Conservation (phyloP, 2,113 vertebrate genomes). For the Anolis carolinensis region DNA sequence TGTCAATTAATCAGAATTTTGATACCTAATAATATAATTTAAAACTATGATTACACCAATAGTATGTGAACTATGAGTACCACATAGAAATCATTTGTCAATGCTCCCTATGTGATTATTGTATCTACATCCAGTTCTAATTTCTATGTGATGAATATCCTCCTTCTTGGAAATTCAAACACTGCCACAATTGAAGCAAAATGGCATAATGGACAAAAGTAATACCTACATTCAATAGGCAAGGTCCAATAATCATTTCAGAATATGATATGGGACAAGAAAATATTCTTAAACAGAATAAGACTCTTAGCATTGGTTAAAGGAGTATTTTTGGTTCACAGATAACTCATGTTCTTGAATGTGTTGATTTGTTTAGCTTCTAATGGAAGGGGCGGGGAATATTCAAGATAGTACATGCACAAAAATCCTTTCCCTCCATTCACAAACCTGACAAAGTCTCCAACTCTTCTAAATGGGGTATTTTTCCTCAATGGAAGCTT, state of each 20-base stretch:
- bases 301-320: background rate
- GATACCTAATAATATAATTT: background rate
- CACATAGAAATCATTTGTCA: background rate
- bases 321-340: background rate
- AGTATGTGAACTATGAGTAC: background rate
- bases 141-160: background rate
- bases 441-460: background rate
- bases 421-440: background rate
- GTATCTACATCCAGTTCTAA: background rate
- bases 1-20: conserved; percentile 24
- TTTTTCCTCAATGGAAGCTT: background rate
- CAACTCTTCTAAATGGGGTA: background rate
- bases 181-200: background rate
- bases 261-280: background rate
- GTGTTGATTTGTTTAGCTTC: background rate
- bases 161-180: background rate
- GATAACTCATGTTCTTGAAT: background rate
- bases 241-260: background rate
- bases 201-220: background rate
- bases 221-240: background rate
- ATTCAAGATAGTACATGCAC: background rate
- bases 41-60: conserved; percentile 24
- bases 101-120: background rate
- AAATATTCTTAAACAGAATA: background rate
- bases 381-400: background rate